Conservation (phyloP, 2,797 vertebrate genomes). For the Melanotaenia parkinsoni region DNA sequence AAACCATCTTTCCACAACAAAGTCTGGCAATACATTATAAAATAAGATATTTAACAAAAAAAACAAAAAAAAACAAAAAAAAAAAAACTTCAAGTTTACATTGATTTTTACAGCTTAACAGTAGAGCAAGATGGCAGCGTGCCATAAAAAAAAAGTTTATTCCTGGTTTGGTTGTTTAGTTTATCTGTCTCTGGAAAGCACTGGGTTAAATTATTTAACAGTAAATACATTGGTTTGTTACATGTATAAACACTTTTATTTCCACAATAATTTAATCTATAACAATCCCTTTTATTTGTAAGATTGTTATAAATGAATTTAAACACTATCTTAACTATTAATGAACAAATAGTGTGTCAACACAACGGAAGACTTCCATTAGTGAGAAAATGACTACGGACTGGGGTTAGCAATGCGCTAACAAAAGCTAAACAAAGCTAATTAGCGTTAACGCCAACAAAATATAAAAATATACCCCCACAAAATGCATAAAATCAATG, state of each 20-base stretch:
- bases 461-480: not conserved
- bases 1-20: not conserved
- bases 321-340: not conserved
- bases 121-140: not conserved
- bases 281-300: not conserved
- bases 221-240: not conserved
- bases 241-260: not conserved
- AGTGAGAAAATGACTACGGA: not conserved
- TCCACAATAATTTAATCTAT: not conserved
- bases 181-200: not conserved
- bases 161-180: not conserved
- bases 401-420: slow-evolving; percentile 4
- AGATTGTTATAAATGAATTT: not conserved
- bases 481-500: not conserved
- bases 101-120: not conserved
- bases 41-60: not conserved
- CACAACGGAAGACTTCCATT: too few relatives aligned
- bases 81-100: not conserved
- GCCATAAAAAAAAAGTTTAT: not conserved
- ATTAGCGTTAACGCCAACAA: not conserved
- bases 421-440: slow-evolving; percentile 6
- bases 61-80: not conserved
- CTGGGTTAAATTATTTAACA: not conserved
- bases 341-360: not conserved
- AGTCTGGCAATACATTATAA: not conserved